Percentiles rank a stretch among this genome's conserved stretches.
Evolutionary conservation across 2,888 invertebrate species (phyloP).

Genomic region (Polyploca ridens): DNA sequence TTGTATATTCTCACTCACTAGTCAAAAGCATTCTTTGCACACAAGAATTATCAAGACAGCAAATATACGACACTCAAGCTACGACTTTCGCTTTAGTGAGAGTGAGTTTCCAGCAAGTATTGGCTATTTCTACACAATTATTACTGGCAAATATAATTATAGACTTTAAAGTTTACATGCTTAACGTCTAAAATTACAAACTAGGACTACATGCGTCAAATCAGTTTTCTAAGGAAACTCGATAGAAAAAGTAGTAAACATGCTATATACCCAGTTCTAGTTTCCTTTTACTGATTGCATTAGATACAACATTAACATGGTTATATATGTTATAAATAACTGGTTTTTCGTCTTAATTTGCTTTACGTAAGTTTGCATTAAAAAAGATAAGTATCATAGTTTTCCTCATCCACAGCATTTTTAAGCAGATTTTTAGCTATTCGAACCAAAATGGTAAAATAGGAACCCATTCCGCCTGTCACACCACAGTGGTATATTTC

Average conservation of each 20-base stretch:
- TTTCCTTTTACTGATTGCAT: slow-evolving; percentile 25
- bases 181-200: slow-evolving; percentile 45
- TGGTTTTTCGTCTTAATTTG: not conserved
- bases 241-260: slow-evolving; percentile 22
- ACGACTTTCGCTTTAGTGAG: slow-evolving; percentile 73
- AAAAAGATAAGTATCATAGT: not conserved
- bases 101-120: slow-evolving; percentile 61
- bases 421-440: not conserved
- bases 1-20: not conserved
- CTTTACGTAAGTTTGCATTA: slow-evolving; percentile 9
- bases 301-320: not conserved
- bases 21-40: slow-evolving; percentile 14
- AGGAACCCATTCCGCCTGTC: too few relatives aligned
- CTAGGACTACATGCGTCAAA: slow-evolving; percentile 33
- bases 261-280: slow-evolving; percentile 22
- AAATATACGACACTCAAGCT: slow-evolving; percentile 41
- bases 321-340: not conserved
- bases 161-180: slow-evolving; percentile 51
- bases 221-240: slow-evolving; percentile 32
- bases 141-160: slow-evolving; percentile 48
- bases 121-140: slow-evolving; percentile 27
- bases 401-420: slow-evolving; percentile 3
- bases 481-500: too few relatives aligned
- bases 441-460: too few relatives aligned
- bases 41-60: slow-evolving; percentile 12